Conservation (phyloP, 2,797 vertebrate species). For the Rhinichthys osculus region DNA sequence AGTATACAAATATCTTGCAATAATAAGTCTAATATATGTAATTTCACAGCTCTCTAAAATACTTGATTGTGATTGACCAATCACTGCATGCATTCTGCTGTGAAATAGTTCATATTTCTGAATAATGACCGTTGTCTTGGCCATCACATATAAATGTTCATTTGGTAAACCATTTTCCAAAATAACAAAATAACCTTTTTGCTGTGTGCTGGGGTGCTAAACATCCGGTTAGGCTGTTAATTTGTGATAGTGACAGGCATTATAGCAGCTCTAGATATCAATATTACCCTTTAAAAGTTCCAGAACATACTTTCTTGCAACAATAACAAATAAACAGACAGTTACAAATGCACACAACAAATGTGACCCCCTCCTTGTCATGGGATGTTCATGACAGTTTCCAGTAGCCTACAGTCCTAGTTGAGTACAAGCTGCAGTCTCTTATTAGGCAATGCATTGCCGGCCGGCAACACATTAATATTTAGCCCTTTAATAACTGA, state of each 20-base stretch:
- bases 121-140: background rate
- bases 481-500: background rate
- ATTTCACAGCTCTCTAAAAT: background rate
- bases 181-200: background rate
- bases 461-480: background rate
- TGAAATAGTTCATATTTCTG: background rate
- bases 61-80: background rate
- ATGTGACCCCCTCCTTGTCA: background rate
- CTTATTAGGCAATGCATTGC: background rate
- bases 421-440: background rate
- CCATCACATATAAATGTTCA: background rate
- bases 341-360: background rate
- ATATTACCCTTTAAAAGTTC: background rate
- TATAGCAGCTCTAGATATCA: background rate
- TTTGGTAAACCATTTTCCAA: background rate
- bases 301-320: background rate
- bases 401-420: background rate
- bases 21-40: too few relatives aligned
- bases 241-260: background rate
- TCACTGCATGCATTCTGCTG: background rate
- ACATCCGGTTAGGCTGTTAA: background rate
- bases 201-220: background rate
- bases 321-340: background rate
- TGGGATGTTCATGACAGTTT: slow-evolving; percentile 21
- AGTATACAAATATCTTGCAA: too few relatives aligned